Conservation (phyloP, 2,797 vertebrate genomes). For the Urocyon cinereoargenteus region DNA sequence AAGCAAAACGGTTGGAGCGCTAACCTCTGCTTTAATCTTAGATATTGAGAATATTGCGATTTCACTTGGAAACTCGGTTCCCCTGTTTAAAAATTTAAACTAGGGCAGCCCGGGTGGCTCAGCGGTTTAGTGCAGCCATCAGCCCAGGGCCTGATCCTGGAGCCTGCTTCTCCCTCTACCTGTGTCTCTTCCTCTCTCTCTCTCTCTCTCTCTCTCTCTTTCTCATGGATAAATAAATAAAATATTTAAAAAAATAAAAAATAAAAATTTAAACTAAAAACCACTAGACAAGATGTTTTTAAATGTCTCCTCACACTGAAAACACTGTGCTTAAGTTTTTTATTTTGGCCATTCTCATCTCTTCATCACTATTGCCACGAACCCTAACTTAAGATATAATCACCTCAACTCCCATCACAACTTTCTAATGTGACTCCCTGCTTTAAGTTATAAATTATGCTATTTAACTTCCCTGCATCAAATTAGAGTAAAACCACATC, state of each 20-base stretch:
- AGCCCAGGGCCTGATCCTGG: no score
- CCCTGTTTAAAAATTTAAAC: slow-evolving; percentile 9
- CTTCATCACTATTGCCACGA: not conserved
- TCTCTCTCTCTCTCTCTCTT: no score
- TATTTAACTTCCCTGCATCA: not conserved
- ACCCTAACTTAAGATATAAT: not conserved
- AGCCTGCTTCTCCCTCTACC: no score
- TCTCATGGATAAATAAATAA: no score
- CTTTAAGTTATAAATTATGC: not conserved
- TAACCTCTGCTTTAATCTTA: not conserved
- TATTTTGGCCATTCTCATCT: not conserved
- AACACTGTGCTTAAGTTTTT: not conserved
- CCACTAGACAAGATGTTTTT: not conserved
- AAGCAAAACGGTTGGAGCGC: not conserved
- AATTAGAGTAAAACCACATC: not conserved
- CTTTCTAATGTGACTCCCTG: not conserved
- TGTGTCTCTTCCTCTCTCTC: no score
- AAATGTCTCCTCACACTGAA: not conserved
- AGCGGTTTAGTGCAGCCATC: no score
- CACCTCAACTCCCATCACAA: not conserved
- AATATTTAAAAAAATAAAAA: no score
- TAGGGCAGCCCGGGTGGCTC: no score
- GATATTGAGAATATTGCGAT: not conserved
- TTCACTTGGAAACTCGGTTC: not conserved
- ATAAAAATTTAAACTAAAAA: not conserved